Base-by-base conservation (phyloP, 2,113 vertebrate species). In the Spea bombifrons region DNA sequence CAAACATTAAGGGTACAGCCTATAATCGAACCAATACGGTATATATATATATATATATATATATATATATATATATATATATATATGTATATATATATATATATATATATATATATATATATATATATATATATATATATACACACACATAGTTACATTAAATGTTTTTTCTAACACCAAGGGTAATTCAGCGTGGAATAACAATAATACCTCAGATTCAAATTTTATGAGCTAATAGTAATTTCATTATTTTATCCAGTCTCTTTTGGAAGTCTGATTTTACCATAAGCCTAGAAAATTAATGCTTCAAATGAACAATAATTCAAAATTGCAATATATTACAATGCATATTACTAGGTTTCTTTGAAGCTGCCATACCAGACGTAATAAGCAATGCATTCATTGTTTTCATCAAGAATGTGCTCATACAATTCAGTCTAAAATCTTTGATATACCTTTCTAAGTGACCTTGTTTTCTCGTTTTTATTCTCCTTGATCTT, bases 391-490 rank as follows among this genome's bases (percentile, higher is more conserved):
- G 8, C 12, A 71, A 1, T 48, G 43, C 55, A 13, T 67, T 73
- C 10, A 49, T 66, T 79, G 10, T 48, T 70, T 70, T 61, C 4
- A 82, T 7, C 15, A 50, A 73, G 66, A 84, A 73, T 3, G 44
- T 47, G 66, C 75, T 86, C 77, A 71, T 48, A 76, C 15, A 48
- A 75, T 63, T 73, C 0, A 55, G 48, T 57, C 63, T 79, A 4
- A 65, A 70, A 16, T 3, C 53, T 81, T 85, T 86, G 79, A 82
- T 84, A 79, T 73, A 81, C 44, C 78, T 45, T 83, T 85, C 73
- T 81, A 78, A 84, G 84, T 89, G 85, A 89, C 87, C 86, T 90
- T 88, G 82, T 87, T 87, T 88, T 77, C 73, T 78, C 8, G 30
- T 49, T 83, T 30, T 84, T 76, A 83, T 84, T 85, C 73, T 76